A percentile compares a stretch with the other conserved stretches of the same genome.
These are phyloP conservation scores for Chesias legatella DNA, from an alignment of 2,888 invertebrate genomes.

Conservation along the genomic window DNA sequence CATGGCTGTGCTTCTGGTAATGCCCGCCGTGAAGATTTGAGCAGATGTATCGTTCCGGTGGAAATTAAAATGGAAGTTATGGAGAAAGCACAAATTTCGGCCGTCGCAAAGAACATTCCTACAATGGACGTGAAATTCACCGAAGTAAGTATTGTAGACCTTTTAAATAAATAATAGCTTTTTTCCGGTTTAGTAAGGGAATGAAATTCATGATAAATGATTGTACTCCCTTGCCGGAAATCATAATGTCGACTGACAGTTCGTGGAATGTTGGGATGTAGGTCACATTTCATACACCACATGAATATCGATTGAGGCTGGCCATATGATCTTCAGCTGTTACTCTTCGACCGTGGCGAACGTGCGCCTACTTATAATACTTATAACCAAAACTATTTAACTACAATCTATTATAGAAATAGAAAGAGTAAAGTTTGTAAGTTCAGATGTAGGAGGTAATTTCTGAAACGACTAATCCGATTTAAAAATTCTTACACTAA, in stretches of 20 bases:
- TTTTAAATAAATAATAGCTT: too few relatives aligned
- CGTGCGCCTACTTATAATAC: too few relatives aligned
- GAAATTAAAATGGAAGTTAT: slow-evolving; percentile 46
- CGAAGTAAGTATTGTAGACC: slow-evolving; percentile 54
- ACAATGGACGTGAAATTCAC: slow-evolving; percentile 57
- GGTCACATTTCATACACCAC: slow-evolving; percentile 23
- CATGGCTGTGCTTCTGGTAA: slow-evolving; percentile 43
- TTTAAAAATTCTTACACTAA: too few relatives aligned
- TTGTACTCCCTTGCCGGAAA: slow-evolving; percentile 4
- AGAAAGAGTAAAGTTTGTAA: too few relatives aligned
- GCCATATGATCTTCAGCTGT: slow-evolving; percentile 33
- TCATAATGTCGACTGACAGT: background rate
- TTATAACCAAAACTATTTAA: too few relatives aligned
- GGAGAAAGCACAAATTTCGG: slow-evolving; percentile 46
- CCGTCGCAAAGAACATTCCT: slow-evolving; percentile 51
- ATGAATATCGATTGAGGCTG: slow-evolving; percentile 13
- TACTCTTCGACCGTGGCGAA: background rate
- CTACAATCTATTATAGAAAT: too few relatives aligned
- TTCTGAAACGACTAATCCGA: too few relatives aligned
- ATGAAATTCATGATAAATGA: slow-evolving; percentile 3
- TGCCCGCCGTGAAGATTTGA: slow-evolving; percentile 36
- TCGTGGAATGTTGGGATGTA: slow-evolving; percentile 12
- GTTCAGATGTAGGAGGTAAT: too few relatives aligned
- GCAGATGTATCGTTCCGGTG: slow-evolving; percentile 3
- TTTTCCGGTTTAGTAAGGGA: too few relatives aligned